Conservation (phyloP, 2,797 vertebrate genomes). For the Lates japonicus region DNA sequence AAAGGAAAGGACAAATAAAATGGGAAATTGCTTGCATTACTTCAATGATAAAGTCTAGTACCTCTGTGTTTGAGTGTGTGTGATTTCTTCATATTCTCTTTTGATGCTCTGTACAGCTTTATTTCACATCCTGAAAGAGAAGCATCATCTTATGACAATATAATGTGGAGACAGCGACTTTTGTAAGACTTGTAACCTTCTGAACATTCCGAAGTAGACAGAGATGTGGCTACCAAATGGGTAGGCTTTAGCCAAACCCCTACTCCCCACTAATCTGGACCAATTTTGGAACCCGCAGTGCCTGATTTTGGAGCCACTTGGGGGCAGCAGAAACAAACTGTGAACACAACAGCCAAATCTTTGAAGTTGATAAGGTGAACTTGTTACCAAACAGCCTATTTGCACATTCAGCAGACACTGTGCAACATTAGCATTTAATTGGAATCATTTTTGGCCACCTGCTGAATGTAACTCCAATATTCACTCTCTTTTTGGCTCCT, state of each 20-base stretch:
- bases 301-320: background rate
- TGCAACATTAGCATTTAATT: too few species aligned
- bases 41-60: conserved; percentile 57
- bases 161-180: conserved; percentile 44
- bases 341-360: background rate
- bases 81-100: conserved; percentile 26
- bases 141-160: conserved; percentile 48
- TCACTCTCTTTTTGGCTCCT: too few species aligned
- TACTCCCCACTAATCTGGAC: background rate
- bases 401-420: background rate
- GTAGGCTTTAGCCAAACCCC: background rate
- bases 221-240: background rate
- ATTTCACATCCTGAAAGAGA: conserved; percentile 52
- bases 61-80: conserved; percentile 38
- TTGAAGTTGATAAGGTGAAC: background rate
- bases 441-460: too few species aligned
- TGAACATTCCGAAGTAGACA: conserved; percentile 6
- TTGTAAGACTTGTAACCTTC: conserved; percentile 24
- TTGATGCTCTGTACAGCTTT: conserved; percentile 58
- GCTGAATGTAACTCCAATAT: too few species aligned
- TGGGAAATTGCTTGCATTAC: conserved; percentile 57
- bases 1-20: conserved; percentile 60
- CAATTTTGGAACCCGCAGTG: background rate
- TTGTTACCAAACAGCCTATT: background rate
- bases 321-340: background rate